phyloP scores from a whole-genome alignment of 2,888 invertebrate species.

The Sycophila texana region DNA sequence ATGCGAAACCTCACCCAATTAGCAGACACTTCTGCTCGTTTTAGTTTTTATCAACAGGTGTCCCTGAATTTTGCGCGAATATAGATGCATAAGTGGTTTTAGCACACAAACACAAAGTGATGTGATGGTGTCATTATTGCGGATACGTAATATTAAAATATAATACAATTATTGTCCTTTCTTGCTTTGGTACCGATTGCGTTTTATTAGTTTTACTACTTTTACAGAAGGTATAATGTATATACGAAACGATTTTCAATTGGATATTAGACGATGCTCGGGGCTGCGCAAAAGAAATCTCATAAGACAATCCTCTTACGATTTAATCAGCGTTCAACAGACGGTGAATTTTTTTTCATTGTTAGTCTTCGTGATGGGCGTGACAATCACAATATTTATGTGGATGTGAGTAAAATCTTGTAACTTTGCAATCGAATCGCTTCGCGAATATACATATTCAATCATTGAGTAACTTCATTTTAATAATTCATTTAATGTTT shows the following conservation, averaged over 20 bases:
- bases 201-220: too few relatives aligned
- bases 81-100: background rate
- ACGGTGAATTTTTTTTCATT: background rate
- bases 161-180: too few relatives aligned
- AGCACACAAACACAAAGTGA: too few relatives aligned
- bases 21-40: too few relatives aligned
- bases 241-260: background rate
- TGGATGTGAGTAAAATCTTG: background rate
- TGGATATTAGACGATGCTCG: background rate
- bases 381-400: background rate
- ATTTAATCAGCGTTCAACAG: conserved; percentile 13
- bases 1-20: background rate
- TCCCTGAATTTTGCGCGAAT: background rate
- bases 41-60: conserved; percentile 6
- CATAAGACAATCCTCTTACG: conserved; percentile 12
- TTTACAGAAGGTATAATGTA: background rate
- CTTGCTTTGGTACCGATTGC: too few relatives aligned
- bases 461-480: background rate
- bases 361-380: background rate
- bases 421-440: background rate
- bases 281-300: background rate
- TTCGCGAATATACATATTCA: conserved; percentile 2
- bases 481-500: background rate
- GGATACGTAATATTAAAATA: too few relatives aligned
- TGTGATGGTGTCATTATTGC: too few relatives aligned